Base-by-base conservation (phyloP, 2,113 vertebrate genomes). In the Bostrychus sinensis region DNA sequence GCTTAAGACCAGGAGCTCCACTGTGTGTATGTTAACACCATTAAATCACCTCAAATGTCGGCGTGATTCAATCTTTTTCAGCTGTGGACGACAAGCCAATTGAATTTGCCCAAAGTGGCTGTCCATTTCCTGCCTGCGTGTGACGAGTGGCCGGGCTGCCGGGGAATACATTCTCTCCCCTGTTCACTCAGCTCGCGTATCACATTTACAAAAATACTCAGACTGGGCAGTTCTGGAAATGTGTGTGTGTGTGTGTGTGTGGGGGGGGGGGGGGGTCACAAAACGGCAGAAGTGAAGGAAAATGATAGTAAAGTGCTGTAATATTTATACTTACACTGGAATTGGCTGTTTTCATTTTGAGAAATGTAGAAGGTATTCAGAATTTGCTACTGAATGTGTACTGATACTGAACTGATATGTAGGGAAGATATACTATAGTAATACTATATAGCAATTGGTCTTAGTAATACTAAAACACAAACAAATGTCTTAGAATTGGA, bases 21-120 rank as follows among this genome's bases (percentile, higher is more conserved):
- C 70, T 72, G 73, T 87, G 82, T 66, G 75, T 85, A 84, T 83
- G 88, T 89, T 91, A 92, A 89, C 88, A 81, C 75, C 79, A 87
- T 91, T 90, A 92, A 89, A 91, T 91, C 88, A 89, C 84, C 87
- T 89, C 90, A 89, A 85, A 92, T 90, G 89, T 83, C 86, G 69
- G 65, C 83, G 85, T 88, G 88, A 89, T 90, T 92, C 89, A 91
- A 88, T 90, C 89, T 88, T 85, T 86, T 80, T 80, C 82, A 89
- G 86, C 84, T n/a, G 83, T 71, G 85, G 85, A 84, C 72, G 77
- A 88, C 77, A 64, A 86, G 85, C 68, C 83, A 89, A 91, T 90
- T 91, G 87, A 87, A 89, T 91, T 91, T 88, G 82, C 84, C 83
- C 85, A 91, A 93, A 91, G 90, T 90, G 89, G 81, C 82, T 87